Percentiles rank a stretch among this genome's conserved stretches.
These are phyloP conservation scores for Pampusana beccarii DNA, from an alignment of 2,113 vertebrate species.

Conservation along the genomic window DNA sequence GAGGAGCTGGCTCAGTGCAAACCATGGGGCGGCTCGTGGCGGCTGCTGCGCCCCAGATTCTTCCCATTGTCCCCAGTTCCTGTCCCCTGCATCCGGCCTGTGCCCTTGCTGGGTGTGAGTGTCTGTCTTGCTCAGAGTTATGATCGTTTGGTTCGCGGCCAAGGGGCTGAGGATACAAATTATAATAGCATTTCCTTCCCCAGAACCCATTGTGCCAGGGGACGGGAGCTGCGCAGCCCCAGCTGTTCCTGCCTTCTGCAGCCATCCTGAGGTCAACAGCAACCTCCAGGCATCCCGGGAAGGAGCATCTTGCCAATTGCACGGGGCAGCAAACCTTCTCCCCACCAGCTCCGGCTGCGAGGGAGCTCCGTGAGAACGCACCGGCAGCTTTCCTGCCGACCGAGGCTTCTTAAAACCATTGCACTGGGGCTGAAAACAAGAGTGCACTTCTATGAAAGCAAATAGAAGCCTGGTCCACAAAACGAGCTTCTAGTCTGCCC, in stretches of 20 bases:
- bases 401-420: not conserved
- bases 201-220: conserved; percentile 18
- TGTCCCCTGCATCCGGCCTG: conserved; percentile 38
- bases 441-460: not conserved
- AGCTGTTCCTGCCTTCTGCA: not conserved
- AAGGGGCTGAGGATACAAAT: conserved; percentile 24
- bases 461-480: not conserved
- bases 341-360: not conserved
- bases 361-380: not conserved
- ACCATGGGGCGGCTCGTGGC: not conserved
- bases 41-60: conserved; percentile 7
- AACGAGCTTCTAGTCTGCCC: not conserved
- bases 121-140: not conserved
- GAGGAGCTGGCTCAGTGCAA: not conserved
- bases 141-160: conserved; percentile 36
- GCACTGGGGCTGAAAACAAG: not conserved
- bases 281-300: not conserved
- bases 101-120: conserved; percentile 11
- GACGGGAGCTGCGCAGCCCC: conserved; percentile 3
- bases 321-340: not conserved
- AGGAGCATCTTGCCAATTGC: not conserved
- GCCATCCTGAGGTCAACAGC: not conserved
- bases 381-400: not conserved
- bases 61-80: conserved; percentile 63
- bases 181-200: conserved; percentile 49